Percentiles rank a stretch among this genome's conserved stretches.
Conservation (phyloP, 2,113 vertebrate genomes). For the Myrmecobius fasciatus region DNA sequence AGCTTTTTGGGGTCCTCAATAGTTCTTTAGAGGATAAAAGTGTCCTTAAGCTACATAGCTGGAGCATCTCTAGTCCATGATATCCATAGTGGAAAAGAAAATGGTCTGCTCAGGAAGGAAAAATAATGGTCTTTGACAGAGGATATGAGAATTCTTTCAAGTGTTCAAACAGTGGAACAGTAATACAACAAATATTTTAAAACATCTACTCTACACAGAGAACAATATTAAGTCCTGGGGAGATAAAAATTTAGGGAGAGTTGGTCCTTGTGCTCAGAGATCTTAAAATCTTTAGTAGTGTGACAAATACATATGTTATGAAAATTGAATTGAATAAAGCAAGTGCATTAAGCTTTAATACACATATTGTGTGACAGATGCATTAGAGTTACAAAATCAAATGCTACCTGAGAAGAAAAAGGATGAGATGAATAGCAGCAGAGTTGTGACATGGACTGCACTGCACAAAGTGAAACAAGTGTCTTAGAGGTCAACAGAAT, state of each 20-base stretch:
- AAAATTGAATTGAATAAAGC: neutral
- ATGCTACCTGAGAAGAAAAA: neutral
- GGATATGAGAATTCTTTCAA: neutral
- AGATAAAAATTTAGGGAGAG: neutral
- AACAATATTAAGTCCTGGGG: neutral
- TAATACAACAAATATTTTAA: neutral
- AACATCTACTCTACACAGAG: neutral
- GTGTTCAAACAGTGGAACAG: neutral
- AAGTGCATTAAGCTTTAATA: neutral
- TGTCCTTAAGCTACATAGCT: neutral
- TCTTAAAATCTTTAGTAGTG: neutral
- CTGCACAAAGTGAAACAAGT: neutral
- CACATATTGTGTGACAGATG: neutral
- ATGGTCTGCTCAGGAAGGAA: neutral
- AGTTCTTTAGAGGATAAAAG: neutral
- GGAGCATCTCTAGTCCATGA: neutral
- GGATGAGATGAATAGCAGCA: neutral
- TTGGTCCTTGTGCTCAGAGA: neutral
- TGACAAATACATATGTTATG: neutral
- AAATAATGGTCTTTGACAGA: neutral
- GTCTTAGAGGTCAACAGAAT: neutral
- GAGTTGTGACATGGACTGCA: neutral
- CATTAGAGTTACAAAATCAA: neutral
- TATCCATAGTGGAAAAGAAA: neutral
- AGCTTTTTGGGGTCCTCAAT: neutral